Percentiles rank a stretch among this genome's conserved stretches.
Evolutionary conservation across 2,888 invertebrate species (phyloP).

Genomic region (Orthosia gracilis): DNA sequence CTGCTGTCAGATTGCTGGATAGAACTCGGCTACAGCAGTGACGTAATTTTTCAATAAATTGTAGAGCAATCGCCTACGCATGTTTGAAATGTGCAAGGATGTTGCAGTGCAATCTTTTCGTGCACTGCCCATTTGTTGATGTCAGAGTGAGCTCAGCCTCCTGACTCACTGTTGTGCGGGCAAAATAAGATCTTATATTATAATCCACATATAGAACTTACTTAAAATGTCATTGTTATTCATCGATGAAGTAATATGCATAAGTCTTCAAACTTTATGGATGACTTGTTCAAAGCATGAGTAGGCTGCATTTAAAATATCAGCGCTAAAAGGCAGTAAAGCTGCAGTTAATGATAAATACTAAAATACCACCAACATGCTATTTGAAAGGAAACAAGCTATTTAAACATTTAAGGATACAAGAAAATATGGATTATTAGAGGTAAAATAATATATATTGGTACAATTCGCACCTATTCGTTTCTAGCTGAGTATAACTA

Average conservation of each 20-base stretch:
- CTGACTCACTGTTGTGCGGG: conserved; percentile 71
- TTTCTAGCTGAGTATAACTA: conserved; percentile 37
- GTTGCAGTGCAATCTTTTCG: conserved; percentile 69
- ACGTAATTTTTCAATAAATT: conserved; percentile 69
- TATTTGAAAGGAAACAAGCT: conserved; percentile 46
- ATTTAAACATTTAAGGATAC: conserved; percentile 48
- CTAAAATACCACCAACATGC: conserved; percentile 8
- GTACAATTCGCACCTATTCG: conserved; percentile 23
- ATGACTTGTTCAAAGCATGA: conserved; percentile 19
- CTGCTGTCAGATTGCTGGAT: conserved; percentile 54
- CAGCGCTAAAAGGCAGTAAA: conserved; percentile 14
- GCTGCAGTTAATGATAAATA: conserved; percentile 23
- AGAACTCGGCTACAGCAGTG: conserved; percentile 47
- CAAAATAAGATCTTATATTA: conserved; percentile 60
- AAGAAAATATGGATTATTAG: conserved; percentile 49
- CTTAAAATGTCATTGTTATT: conserved; percentile 41
- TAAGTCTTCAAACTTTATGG: conserved; percentile 24
- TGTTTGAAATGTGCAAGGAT: conserved; percentile 66
- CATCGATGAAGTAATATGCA: conserved; percentile 37
- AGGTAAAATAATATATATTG: conserved; percentile 41
- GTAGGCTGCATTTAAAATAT: conserved; percentile 27
- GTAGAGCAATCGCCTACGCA: conserved; percentile 71
- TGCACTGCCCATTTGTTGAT: conserved; percentile 72
- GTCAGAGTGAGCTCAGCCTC: conserved; percentile 78
- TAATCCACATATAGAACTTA: conserved; percentile 55